phyloP scores from a whole-genome alignment of 2,797 vertebrate species.

The Pseudochirops cupreus region DNA sequence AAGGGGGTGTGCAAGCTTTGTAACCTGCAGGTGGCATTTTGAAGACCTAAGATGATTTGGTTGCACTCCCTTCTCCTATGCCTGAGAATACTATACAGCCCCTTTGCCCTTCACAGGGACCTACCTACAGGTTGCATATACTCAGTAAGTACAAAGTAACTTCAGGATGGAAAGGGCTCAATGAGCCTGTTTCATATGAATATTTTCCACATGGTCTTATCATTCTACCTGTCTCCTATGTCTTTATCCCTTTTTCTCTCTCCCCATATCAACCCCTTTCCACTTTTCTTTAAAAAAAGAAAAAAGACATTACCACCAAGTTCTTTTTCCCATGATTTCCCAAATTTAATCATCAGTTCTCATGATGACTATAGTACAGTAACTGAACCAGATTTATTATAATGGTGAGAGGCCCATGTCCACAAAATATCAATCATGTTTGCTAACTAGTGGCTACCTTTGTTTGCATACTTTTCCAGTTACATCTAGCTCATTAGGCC shows the following conservation, averaged over 20 bases:
- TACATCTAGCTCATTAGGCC: slow-evolving; percentile 85
- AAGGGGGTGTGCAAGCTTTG: neutral
- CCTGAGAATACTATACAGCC: neutral
- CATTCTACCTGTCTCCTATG: neutral
- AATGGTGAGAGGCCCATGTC: slow-evolving; percentile 70
- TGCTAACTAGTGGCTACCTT: slow-evolving; percentile 81
- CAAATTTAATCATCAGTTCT: slow-evolving; percentile 80
- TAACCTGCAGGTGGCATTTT: neutral
- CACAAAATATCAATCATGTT: slow-evolving; percentile 81
- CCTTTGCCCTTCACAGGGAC: neutral
- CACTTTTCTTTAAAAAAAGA: slow-evolving; percentile 44
- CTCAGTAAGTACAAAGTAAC: neutral
- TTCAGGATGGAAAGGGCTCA: neutral
- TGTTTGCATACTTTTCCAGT: slow-evolving; percentile 83
- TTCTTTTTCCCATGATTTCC: slow-evolving; percentile 68
- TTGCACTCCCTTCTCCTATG: neutral
- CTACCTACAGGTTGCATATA: neutral
- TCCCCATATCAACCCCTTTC: slow-evolving; percentile 23
- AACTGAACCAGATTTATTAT: slow-evolving; percentile 80
- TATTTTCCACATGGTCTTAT: neutral
- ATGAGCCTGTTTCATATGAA: neutral
- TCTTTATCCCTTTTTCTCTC: neutral
- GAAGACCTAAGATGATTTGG: neutral
- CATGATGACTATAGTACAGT: slow-evolving; percentile 78
- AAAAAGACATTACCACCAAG: slow-evolving; percentile 71